A percentile compares a stretch with the other conserved stretches of the same genome.
phyloP scores from a whole-genome alignment of 2,888 invertebrate genomes.

The Rapana venosa region DNA sequence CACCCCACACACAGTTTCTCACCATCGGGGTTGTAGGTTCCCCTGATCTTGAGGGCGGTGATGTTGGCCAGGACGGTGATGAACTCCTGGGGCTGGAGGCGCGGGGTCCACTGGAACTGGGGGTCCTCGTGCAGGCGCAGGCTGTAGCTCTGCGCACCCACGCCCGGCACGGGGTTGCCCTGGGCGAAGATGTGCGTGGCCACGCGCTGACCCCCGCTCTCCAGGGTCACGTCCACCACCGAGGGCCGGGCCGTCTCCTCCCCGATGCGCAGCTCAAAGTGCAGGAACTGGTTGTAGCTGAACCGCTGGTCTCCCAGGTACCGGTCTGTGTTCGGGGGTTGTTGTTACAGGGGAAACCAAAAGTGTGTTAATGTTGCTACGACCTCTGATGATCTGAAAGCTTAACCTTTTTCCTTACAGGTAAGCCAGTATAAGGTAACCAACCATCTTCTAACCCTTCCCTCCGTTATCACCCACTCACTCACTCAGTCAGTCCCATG shows the following conservation, averaged over 20 bases:
- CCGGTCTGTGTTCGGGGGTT: constrained; percentile 80
- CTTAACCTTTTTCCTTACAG: too few relatives aligned
- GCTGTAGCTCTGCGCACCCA: constrained; percentile 81
- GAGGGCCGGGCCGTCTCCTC: constrained; percentile 87
- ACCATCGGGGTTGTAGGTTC: constrained; percentile 91
- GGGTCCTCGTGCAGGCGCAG: constrained; percentile 95
- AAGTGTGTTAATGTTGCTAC: too few relatives aligned
- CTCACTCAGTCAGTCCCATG: too few relatives aligned
- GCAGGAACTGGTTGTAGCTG: constrained; percentile 94
- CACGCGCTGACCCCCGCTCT: constrained; percentile 88
- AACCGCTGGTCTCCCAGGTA: constrained; percentile 83
- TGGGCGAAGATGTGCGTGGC: constrained; percentile 95
- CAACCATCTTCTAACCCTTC: too few relatives aligned
- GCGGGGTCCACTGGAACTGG: constrained; percentile 95
- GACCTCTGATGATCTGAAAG: too few relatives aligned
- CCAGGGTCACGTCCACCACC: constrained; percentile 91
- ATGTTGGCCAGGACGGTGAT: constrained; percentile 95
- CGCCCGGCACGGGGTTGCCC: constrained; percentile 87
- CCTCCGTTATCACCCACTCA: too few relatives aligned
- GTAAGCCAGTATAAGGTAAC: too few relatives aligned
- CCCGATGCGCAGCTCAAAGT: constrained; percentile 92
- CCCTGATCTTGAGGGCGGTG: constrained; percentile 95
- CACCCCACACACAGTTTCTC: constrained; percentile 62
- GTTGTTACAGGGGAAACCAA: neutral
- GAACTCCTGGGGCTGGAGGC: constrained; percentile 90